Base-by-base conservation (phyloP, 2,888 invertebrate species). In the Macrosoma leucophasiata region DNA sequence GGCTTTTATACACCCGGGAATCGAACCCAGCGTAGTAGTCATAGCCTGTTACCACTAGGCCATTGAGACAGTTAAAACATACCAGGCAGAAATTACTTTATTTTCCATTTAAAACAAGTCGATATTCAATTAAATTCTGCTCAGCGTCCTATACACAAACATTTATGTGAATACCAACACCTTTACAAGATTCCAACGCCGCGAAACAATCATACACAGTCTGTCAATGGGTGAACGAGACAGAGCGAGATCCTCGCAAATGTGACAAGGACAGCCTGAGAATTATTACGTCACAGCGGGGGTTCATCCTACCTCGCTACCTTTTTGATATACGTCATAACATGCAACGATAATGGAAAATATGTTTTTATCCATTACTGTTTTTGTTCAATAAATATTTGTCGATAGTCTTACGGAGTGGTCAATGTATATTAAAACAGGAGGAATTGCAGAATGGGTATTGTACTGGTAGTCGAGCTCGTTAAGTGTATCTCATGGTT, bases 231-330 rank as follows among this genome's bases (percentile, higher is more conserved):
- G 73, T 62, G 71, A 79, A 70, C 69, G 76, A 65, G 77, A 81
- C 63, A 54, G 62, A 70, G 68, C 64, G 67, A 68, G 67, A 68
- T 70, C 72, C 67, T 69, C 66, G 67, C 65, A 64, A 71, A 75
- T 67, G 66, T 64, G 78, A 78, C 61, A 66, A 67, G 71, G 78
- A 81, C 74, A 69, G 69, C 66, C 60, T 72, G 62, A 76, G 70
- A 78, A 71, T 72, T 76, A 75, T 76, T 75, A 74, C 79, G 77
- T 78, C 82, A 78, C 82, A 79, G 82, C 82, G 62, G 82, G 82
- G 62, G 47, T 66, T 66, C 77, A 67, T 67, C 71, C 62, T 54
- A 52, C 58, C 46, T 57, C 54, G 57, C 59, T 61, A 73, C 60
- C 57, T 52, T 54, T 53, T 48, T 47, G 46, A 49, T 56, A 49